phyloP scores from a whole-genome alignment of 2,888 invertebrate species.

The Meiosimyza platycephala region DNA sequence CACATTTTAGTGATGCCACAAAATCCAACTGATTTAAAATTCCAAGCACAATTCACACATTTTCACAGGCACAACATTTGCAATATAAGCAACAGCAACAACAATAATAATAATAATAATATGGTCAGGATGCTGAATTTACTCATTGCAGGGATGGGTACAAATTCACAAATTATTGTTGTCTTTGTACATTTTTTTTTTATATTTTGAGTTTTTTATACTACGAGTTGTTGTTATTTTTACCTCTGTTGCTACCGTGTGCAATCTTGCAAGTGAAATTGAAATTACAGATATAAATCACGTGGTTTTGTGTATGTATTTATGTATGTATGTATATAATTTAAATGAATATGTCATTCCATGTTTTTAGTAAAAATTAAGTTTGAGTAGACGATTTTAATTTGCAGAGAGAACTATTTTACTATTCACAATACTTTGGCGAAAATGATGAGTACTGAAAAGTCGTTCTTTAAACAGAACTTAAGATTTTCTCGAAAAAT shows the following conservation, averaged over 20 bases:
- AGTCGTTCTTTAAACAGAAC: no score
- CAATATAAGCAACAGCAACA: neutral
- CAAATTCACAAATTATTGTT: neutral
- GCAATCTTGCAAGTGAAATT: slow-evolving; percentile 4
- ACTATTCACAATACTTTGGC: no score
- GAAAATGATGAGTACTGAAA: no score
- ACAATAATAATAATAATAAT: slow-evolving; percentile 15
- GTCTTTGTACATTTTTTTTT: neutral
- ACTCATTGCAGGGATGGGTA: neutral
- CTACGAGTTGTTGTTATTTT: neutral
- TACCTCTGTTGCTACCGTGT: neutral
- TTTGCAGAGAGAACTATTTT: no score
- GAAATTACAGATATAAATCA: slow-evolving; percentile 23
- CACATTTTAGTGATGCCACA: no score
- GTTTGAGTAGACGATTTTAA: no score
- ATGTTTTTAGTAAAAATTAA: no score
- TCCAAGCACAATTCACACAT: slow-evolving; percentile 27
- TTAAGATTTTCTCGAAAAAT: no score
- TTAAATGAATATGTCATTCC: no score
- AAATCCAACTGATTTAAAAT: slow-evolving; percentile 13
- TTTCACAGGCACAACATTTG: slow-evolving; percentile 2
- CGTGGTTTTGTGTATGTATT: neutral
- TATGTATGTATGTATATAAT: no score
- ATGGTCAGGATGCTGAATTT: slow-evolving; percentile 6
- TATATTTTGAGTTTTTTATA: neutral